Base-by-base conservation (phyloP, 2,888 invertebrate genomes). In the Plebejus anna region DNA sequence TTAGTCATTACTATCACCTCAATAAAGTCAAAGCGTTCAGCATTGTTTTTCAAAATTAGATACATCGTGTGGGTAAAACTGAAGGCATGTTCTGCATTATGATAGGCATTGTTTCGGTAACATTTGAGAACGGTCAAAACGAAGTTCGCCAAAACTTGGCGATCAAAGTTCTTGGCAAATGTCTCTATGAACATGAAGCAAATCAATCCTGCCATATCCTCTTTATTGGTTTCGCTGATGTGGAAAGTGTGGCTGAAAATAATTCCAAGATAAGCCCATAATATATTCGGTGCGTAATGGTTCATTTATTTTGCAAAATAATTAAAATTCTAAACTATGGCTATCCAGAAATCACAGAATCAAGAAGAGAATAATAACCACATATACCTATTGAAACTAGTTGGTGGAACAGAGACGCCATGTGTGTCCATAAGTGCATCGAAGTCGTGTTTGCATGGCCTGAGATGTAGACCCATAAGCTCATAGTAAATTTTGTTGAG, bases 1-100 rank as follows among this genome's bases (percentile, higher is more conserved):
- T 32, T 22, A 22, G 22, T 22, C 22, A 22, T 22, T 32, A 32
- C 32, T 32, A 32, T 32, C 22, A 94, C 95, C 92, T 95, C 95
- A 76, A 88, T 79, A 78, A 87, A 85, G 79, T 91, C 90, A 80
- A 95, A 95, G 78, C 87, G 83, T 1, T 90, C 92, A 6, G 80
- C 77, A 80, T 95, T 95, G 77, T 89, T 90, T 36, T 81, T 82
- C 32, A 95, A 83, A 55, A 96, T 94, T 78, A 95, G 85, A 80
- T 89, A 95, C 94, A 95, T 94, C 72, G 95, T 95, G 83, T 96
- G 96, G 0, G 94, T 92, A 76, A 95, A 95, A 76, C 93, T 94
- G 84, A 96, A 95, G 0, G 95, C 96, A 80, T 96, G 96, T 76
- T 95, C 95, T 1, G 95, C 95, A 83, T 95, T 95, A 81, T 96